Evolutionary conservation across 1,140 invertebrate species (phyloP), one percentile per base, ranked within the genome.

Genomic region (Achatina immaculata): DNA sequence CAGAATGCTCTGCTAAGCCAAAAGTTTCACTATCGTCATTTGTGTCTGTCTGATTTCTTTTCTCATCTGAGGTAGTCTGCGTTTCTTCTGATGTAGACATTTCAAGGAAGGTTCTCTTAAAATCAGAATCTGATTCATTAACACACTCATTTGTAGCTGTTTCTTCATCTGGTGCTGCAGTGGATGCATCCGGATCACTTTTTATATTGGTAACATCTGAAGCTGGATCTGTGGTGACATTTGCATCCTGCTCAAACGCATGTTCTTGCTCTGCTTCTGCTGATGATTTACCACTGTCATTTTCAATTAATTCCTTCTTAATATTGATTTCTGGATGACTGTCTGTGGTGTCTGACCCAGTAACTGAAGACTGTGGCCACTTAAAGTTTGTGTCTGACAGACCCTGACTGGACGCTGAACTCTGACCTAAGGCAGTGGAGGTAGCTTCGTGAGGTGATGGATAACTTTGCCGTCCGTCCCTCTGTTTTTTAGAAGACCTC

Each of bases 401-500:
- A 71, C n/a, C 34, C 2, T 40, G 21, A 42, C 21, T 42, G 36
- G 68, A 42, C 7, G 68, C 38, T 40, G 68, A 43, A 62, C 28
- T 6, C n/a, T 21, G 58, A n/a, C n/a, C n/a, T n/a, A n/a, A n/a
- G 31, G 58, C 3, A 31, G 58, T 16, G 31, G 16, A 31, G 2
- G n/a, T 28, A 2, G 3, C 9, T 4, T 62, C 58, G 31, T 62
- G 51, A 24, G 51, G n/a, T 42, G 68, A 40, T 69, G 68, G 40
- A 42, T 40, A 69, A 69, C 7, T 40, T 28, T 6, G 68, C 24
- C 36, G 24, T 69, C 68, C 42, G 42, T 28, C 68, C 31, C 42
- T 45, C 11, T 78, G 65, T 68, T 68, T 78, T 51, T 48, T 66
- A 21, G 76, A 65, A 43, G 78, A 72, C 58, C 78, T 80, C 78